A percentile compares a stretch with the other conserved stretches of the same genome.
These are phyloP conservation scores for Thomomys bottae DNA, from an alignment of 2,113 vertebrate genomes.

Conservation along the genomic window DNA sequence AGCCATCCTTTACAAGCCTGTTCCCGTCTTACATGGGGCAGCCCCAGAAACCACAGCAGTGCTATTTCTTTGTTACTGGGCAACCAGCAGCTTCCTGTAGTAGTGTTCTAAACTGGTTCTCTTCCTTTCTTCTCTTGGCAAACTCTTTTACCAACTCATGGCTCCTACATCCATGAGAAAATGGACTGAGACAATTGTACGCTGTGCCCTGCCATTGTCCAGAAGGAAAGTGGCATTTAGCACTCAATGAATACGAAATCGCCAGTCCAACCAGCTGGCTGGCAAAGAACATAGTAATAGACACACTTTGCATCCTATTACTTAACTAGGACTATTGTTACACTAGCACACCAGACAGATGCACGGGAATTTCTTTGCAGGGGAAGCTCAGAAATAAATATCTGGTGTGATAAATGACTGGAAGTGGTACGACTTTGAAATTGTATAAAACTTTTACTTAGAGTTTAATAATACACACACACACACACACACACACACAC, in stretches of 20 bases:
- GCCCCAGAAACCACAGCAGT: no score
- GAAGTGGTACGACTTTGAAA: not conserved
- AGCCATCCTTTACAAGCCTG: no score
- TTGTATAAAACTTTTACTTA: not conserved
- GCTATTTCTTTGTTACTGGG: no score
- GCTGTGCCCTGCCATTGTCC: not conserved
- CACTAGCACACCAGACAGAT: not conserved
- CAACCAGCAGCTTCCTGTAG: no score
- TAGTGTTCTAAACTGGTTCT: no score
- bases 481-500: no score
- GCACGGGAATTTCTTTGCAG: not conserved
- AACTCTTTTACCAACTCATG: no score
- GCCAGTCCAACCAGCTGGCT: not conserved
- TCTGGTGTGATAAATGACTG: not conserved
- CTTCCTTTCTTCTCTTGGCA: no score
- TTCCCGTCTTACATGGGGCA: no score
- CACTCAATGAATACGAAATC: not conserved
- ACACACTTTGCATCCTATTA: not conserved
- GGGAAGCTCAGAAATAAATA: not conserved
- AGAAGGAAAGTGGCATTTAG: not conserved
- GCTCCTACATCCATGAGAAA: no score
- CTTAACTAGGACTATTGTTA: no score
- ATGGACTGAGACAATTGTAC: not conserved
- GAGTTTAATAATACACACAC: no score
- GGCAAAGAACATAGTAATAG: not conserved